Conservation (phyloP, 2,113 vertebrate genomes). For the Psettodes erumei region DNA sequence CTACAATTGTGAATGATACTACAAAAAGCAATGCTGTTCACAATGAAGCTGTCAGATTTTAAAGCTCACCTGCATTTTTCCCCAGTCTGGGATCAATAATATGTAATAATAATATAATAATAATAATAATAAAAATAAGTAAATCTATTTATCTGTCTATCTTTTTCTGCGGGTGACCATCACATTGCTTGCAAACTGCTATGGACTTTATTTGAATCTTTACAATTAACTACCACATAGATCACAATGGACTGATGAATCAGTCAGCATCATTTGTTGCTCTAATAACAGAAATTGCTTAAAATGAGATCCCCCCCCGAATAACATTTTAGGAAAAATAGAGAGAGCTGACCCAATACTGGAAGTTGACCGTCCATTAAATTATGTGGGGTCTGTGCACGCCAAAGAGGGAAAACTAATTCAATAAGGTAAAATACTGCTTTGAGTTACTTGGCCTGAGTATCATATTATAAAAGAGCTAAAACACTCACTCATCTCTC, state of each 20-base stretch:
- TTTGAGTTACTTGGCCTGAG: not conserved
- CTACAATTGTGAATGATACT: slow-evolving; percentile 2
- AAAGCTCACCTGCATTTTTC: too few relatives aligned
- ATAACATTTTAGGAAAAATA: not conserved
- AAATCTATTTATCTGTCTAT: too few relatives aligned
- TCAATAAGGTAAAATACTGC: not conserved
- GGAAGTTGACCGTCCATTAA: not conserved
- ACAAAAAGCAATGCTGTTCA: not conserved
- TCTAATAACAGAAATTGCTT: slow-evolving; percentile 17
- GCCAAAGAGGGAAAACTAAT: not conserved
- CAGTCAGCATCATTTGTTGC: not conserved
- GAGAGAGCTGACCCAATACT: not conserved
- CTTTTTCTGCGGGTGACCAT: not conserved
- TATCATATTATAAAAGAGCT: not conserved
- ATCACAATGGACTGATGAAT: not conserved
- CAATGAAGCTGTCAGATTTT: too few relatives aligned
- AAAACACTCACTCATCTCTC: not conserved
- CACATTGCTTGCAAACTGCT: not conserved
- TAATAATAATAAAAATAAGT: too few relatives aligned
- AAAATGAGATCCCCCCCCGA: not conserved
- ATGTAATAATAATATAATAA: too few relatives aligned
- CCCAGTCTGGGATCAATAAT: too few relatives aligned
- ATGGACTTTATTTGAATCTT: slow-evolving; percentile 10
- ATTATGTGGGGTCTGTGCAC: not conserved
- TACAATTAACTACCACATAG: not conserved